Base-by-base conservation (phyloP, 2,113 vertebrate species). In the Pseudorectes ferrugineus region DNA sequence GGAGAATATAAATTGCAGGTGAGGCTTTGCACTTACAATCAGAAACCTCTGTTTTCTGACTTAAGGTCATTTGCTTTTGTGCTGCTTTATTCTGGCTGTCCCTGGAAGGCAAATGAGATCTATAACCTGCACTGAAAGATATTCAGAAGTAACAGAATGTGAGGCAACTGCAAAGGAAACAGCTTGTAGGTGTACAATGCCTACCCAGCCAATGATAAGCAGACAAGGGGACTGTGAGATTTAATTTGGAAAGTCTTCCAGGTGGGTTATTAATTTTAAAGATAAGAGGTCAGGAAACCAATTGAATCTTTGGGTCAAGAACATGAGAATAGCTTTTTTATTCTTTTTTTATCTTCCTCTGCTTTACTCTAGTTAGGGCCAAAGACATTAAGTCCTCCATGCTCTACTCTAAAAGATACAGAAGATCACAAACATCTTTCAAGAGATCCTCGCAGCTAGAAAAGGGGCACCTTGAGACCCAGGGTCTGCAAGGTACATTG, bases 41-140 rank as follows among this genome's bases (percentile, higher is more conserved):
- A 74, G 90, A 95, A 96, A 96, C 85, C 88, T 94, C 88, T 92
- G 90, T 92, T 96, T 96, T 92, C 90, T 96, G 93, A 93, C 88
- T 96, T 96, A 95, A 96, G 94, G 95, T 94, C 81, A 61, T 96
- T 96, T 93, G 93, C 85, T 96, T 96, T 96, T 96, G 85, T 94
- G 82, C 85, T 88, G 48, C 85, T 96, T 96, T 96, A 94, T 96
- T 96, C 93, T 61, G 40, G 55, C 85, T 96, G 95, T 96, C 96
- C 95, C 96, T 90, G 79, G 92, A 88, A 96, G 96, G 94, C 95
- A 96, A 96, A 93, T 78, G 93, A 96, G 95, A 97, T 97, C 90
- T 96, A 96, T 92, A 77, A 81, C 96, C 82, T 68, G 88, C 38
- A 28, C 79, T 55, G 73, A 96, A 96, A 93, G 92, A 96, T 94